These are phyloP conservation scores for Axinella damicornis DNA, from an alignment of 37 sponge, comb jelly and placozoan genomes.

Conservation along the genomic window DNA sequence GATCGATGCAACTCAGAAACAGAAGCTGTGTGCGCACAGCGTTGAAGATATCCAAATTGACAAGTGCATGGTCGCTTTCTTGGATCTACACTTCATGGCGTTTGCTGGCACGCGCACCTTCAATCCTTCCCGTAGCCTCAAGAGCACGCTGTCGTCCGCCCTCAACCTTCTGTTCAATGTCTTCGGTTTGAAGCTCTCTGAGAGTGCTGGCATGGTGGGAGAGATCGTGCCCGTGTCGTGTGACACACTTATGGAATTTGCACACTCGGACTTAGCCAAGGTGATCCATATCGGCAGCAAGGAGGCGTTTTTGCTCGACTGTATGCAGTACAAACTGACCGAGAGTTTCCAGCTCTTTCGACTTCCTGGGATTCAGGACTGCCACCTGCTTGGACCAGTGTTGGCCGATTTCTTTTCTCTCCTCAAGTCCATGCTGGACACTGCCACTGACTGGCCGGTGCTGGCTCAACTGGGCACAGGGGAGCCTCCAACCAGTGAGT, in stretches of 20 bases:
- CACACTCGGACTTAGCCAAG: constrained; percentile 16
- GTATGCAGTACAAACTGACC: constrained; percentile 13
- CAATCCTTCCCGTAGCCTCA: constrained; percentile 56
- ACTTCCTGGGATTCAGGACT: constrained; percentile 12
- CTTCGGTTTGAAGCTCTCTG: neutral
- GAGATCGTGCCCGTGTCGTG: constrained; percentile 20
- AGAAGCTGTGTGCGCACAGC: constrained; percentile 25
- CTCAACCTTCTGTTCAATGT: constrained; percentile 7
- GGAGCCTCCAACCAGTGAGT: constrained; percentile 13
- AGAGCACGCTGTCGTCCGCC: constrained; percentile 49
- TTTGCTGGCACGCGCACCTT: constrained; percentile 62
- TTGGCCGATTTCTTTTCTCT: constrained; percentile 46
- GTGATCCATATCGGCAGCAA: neutral
- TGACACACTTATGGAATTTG: constrained; percentile 48
- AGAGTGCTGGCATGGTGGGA: neutral
- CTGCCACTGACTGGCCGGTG: constrained; percentile 1
- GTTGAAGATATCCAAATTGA: constrained; percentile 15
- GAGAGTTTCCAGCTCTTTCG: constrained; percentile 21
- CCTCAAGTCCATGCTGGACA: constrained; percentile 35
- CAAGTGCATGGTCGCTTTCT: constrained; percentile 24
- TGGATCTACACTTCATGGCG: constrained; percentile 51
- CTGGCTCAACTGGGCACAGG: neutral
- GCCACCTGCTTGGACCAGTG: constrained; percentile 34
- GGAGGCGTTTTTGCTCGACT: constrained; percentile 12
- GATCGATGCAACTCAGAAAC: constrained; percentile 29